Evolutionary conservation across 2,888 invertebrate genomes (phyloP), one percentile per base, ranked within the genome.

Genomic region (Ecliptopera silaceata): DNA sequence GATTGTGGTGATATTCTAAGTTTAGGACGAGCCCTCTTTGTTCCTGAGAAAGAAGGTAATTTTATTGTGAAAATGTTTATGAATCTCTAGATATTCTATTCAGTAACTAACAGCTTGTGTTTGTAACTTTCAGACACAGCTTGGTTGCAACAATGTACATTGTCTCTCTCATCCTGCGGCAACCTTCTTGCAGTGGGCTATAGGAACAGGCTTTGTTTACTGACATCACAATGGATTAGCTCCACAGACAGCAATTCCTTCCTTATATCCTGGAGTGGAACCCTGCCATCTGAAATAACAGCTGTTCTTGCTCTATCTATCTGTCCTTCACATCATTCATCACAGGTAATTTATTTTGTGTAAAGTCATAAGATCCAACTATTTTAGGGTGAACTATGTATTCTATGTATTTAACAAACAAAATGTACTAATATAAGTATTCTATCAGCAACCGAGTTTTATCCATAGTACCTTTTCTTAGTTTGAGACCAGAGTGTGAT

Each of bases 1-100:
- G 92, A 91, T 68, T 93, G 94, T 73, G 92, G 92, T 43, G 93
- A 94, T 84, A 91, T 93, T 70, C 86, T 88, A 41, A 92, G 90
- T 72, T 81, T 94, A 52, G 93, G 92, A 61, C 86, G 93, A 75
- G 92, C 92, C 52, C 86, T 94, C 62, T 93, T 93, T 65, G 85
- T 93, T 60, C 78, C 88, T 15, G 93, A 93, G 68, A 87, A 79
- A 74, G 89, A 89, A 78, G 88, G 92, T 86, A 73, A 2, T 11
- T 8, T n/a, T 15, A 34, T 12, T 13, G 13, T 34, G 5, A 12
- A 13, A 34, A 13, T 34, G 13, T 31, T n/a, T n/a, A n/a, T n/a
- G n/a, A n/a, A 36, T 2, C 15, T 15, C 8, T 0, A 15, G 15
- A 5, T 36, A 12, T 32, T 32, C n/a, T 32, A 32, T 4, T 32